These are phyloP conservation scores for Drosophila gaucha DNA, from an alignment of 2,888 invertebrate species.

Conservation along the genomic window DNA sequence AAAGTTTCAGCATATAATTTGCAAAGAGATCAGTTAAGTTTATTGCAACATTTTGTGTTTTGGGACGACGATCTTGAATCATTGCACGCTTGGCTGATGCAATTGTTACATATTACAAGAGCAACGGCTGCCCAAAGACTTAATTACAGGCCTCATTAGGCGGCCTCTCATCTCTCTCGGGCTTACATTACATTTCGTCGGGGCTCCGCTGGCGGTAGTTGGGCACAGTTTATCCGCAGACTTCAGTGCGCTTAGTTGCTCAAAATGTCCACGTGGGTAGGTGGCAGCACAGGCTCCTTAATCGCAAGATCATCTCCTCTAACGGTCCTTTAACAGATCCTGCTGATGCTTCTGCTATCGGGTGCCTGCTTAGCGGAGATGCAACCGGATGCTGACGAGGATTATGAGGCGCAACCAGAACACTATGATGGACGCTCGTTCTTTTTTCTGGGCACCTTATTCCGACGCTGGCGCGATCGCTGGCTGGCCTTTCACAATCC, in stretches of 20 bases:
- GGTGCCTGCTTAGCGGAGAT: constrained; percentile 10
- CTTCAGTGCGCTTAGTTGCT: constrained; percentile 44
- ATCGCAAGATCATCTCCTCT: not conserved
- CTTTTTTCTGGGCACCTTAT: constrained; percentile 67
- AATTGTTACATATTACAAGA: constrained; percentile 18
- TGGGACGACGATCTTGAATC: constrained; percentile 1
- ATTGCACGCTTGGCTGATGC: constrained; percentile 43
- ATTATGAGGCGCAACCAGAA: constrained; percentile 28
- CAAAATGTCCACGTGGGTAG: constrained; percentile 51
- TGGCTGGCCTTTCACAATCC: constrained; percentile 64
- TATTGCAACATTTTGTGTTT: not conserved
- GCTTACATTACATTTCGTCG: constrained; percentile 4
- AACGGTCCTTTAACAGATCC: constrained; percentile 9
- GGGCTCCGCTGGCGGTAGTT: not conserved
- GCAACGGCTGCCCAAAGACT: constrained; percentile 23
- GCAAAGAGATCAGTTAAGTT: not conserved
- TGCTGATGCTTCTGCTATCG: constrained; percentile 43
- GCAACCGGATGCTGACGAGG: constrained; percentile 20
- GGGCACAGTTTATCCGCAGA: constrained; percentile 43
- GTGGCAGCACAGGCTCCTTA: constrained; percentile 3
- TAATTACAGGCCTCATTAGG: constrained; percentile 69
- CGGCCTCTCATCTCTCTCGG: constrained; percentile 21
- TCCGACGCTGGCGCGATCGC: constrained; percentile 75
- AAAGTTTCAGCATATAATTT: not conserved
- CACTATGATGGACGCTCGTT: constrained; percentile 67